These are phyloP conservation scores for Macrotis lagotis DNA, from an alignment of 2,113 vertebrate species.

Conservation along the genomic window DNA sequence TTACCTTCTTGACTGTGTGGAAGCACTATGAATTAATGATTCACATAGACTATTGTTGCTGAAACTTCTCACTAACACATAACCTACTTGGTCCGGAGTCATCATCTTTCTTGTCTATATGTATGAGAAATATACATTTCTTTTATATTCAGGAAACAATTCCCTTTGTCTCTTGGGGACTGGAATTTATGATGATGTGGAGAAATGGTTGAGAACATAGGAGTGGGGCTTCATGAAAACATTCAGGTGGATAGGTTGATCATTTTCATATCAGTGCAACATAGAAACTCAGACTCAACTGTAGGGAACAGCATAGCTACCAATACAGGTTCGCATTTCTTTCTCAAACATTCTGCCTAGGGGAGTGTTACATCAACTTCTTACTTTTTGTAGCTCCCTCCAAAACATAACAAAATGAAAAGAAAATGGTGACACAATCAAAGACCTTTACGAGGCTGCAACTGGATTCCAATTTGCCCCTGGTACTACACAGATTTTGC, in stretches of 20 bases:
- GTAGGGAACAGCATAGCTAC: not conserved
- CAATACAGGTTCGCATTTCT: not conserved
- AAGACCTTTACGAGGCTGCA: slow-evolving; percentile 24
- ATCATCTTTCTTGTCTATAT: not conserved
- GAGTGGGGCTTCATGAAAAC: not conserved
- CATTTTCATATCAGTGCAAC: slow-evolving; percentile 8
- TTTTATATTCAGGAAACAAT: slow-evolving; percentile 14
- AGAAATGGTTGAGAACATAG: not conserved
- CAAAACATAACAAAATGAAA: slow-evolving; percentile 49
- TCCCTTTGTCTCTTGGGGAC: not conserved
- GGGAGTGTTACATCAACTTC: not conserved
- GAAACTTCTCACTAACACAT: not conserved
- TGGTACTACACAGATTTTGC: slow-evolving; percentile 35
- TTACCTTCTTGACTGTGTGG: not conserved
- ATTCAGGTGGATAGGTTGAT: not conserved
- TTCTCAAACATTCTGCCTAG: not conserved
- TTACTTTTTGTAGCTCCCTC: not conserved
- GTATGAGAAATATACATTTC: not conserved
- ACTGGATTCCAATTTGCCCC: slow-evolving; percentile 40
- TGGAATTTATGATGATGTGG: not conserved
- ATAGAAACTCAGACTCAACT: not conserved
- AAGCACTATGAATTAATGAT: not conserved
- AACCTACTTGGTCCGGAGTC: not conserved
- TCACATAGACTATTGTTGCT: not conserved
- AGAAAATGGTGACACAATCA: slow-evolving; percentile 40